Percentiles rank a stretch among this genome's conserved stretches.
phyloP scores from a whole-genome alignment of 2,888 invertebrate genomes.

The Platycheirus albimanus region DNA sequence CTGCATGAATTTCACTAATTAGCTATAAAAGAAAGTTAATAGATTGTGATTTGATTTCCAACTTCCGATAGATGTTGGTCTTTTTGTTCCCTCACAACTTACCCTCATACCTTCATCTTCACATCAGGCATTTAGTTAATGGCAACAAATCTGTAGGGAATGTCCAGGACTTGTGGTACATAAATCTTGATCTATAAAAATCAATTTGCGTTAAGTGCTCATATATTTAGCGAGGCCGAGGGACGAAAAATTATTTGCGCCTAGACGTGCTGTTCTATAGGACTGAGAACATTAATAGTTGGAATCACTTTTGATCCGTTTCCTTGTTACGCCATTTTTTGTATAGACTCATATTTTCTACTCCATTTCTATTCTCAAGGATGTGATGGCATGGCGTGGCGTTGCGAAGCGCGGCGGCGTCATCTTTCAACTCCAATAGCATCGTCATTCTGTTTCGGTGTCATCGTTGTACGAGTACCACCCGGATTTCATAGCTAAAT shows the following conservation, averaged over 20 bases:
- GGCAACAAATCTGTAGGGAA: constrained; percentile 21
- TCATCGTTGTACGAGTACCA: constrained; percentile 38
- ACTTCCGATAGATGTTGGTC: constrained; percentile 12
- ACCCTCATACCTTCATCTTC: not conserved
- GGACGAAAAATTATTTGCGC: constrained; percentile 46
- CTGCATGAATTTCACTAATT: constrained; percentile 65
- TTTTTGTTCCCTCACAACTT: not conserved
- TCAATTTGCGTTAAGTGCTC: constrained; percentile 71
- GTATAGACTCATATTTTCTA: too few relatives aligned
- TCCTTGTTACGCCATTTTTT: too few relatives aligned
- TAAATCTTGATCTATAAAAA: constrained; percentile 64
- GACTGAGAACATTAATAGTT: not conserved
- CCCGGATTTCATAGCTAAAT: constrained; percentile 29
- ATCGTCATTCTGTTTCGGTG: constrained; percentile 36
- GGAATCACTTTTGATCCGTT: constrained; percentile 53
- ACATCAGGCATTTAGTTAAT: constrained; percentile 38
- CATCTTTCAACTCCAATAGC: constrained; percentile 32
- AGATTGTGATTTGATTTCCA: constrained; percentile 64
- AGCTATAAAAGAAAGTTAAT: constrained; percentile 59
- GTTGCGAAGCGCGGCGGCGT: too few relatives aligned
- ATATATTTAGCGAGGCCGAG: constrained; percentile 61
- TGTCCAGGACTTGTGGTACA: constrained; percentile 16
- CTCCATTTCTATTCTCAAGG: too few relatives aligned
- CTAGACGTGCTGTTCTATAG: constrained; percentile 1
- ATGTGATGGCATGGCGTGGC: too few relatives aligned